Evolutionary conservation across 2,888 invertebrate species (phyloP).

Genomic region (Timema podura): DNA sequence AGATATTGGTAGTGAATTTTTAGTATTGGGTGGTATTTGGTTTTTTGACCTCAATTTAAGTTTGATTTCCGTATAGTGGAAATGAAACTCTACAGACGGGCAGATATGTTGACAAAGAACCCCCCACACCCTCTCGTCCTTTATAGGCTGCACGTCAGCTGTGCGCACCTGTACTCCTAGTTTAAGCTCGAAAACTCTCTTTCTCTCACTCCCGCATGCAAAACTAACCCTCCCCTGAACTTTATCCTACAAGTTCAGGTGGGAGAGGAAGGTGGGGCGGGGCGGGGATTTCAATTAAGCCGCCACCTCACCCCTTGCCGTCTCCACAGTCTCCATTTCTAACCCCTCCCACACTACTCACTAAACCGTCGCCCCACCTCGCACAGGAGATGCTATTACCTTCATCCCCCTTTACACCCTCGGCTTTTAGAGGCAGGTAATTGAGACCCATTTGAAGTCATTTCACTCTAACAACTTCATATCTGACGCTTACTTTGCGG

Average conservation of each 20-base stretch:
- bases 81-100: too few relatives aligned
- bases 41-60: too few relatives aligned
- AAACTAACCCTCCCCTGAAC: slow-evolving; percentile 14
- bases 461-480: slow-evolving; percentile 37
- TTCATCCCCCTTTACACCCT: slow-evolving; percentile 22
- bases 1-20: too few relatives aligned
- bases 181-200: slow-evolving; percentile 9
- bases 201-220: slow-evolving; percentile 10
- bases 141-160: neutral
- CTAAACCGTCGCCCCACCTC: slow-evolving; percentile 14
- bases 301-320: slow-evolving; percentile 17
- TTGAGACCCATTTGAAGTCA: slow-evolving; percentile 36
- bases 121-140: neutral
- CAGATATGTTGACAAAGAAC: neutral
- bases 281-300: slow-evolving; percentile 29
- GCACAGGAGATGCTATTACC: slow-evolving; percentile 27
- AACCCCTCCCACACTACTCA: slow-evolving; percentile 3
- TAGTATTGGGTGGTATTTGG: too few relatives aligned
- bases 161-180: slow-evolving; percentile 10
- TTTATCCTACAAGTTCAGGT: slow-evolving; percentile 30
- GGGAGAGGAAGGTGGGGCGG: slow-evolving; percentile 20
- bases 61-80: too few relatives aligned
- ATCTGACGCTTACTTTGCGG: slow-evolving; percentile 35
- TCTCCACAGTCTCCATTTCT: slow-evolving; percentile 16
- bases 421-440: slow-evolving; percentile 34